Base-by-base conservation (phyloP, 2,888 invertebrate genomes). In the Rosalia funebris region DNA sequence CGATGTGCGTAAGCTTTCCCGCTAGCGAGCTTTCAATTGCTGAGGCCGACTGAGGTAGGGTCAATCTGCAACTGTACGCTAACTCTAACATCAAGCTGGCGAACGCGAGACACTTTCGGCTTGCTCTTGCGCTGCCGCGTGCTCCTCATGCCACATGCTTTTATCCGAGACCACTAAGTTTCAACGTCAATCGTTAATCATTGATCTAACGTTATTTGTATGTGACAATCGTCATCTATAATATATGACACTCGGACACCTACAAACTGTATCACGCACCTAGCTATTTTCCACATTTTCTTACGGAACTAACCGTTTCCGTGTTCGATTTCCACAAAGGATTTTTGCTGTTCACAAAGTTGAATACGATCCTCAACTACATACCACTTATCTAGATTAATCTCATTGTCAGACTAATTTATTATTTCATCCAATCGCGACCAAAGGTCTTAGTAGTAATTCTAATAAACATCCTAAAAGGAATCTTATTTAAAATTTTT, bases 11-110 rank as follows among this genome's bases (percentile, higher is more conserved):
- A 55, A 60, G 60, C 37, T 39, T 55, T 34, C 53, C 54, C 56
- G 63, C 62, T 59, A 56, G 39, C 25, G 54, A 56, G 50, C 42
- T 48, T 60, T 63, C 37, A 46, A 39, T 32, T 50, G 39, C 15
- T 19, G 37, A 42, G 57, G 63, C 68, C 65, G 63, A 46, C 71
- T 58, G 69, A 65, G 62, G 67, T 69, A 69, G 73, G 70, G 70
- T 75, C 69, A 69, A 75, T 71, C 77, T 78, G 76, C 75, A 78
- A 79, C 78, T 79, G 77, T 76, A 72, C 74, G 73, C 69, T 62
- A 60, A 68, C 68, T 62, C 66, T 62, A 68, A 69, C 65, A 60
- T 66, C 70, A 69, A 67, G 69, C 71, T 65, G 68, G 60, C 58
- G 19, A 68, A 63, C 63, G 66, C 67, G 69, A 71, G 71, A 69